phyloP scores from a whole-genome alignment of 1,140 invertebrate genomes.

The Drosophila funebris region DNA sequence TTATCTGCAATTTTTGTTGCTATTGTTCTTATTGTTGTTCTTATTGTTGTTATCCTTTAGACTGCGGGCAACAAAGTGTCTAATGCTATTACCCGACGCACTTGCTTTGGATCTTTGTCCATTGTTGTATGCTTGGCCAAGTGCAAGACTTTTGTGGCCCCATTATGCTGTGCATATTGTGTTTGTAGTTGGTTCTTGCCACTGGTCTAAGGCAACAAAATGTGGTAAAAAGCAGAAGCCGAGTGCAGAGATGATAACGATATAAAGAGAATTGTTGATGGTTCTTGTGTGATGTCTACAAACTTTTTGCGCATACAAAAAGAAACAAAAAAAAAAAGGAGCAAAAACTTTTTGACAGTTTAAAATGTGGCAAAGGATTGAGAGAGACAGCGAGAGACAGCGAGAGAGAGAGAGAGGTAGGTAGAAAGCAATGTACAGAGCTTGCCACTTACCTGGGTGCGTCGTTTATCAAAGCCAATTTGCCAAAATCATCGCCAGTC shows the following conservation, averaged over 20 bases:
- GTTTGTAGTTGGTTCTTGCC: neutral
- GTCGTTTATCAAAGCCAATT: slow-evolving; percentile 94
- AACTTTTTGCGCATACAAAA: slow-evolving; percentile 19
- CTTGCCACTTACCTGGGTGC: slow-evolving; percentile 88
- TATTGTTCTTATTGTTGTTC: slow-evolving; percentile 17
- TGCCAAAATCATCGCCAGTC: slow-evolving; percentile 95
- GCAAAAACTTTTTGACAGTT: slow-evolving; percentile 36
- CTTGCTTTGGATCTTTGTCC: slow-evolving; percentile 19
- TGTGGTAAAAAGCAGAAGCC: slow-evolving; percentile 3
- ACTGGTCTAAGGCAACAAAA: slow-evolving; percentile 6
- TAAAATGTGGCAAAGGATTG: slow-evolving; percentile 9
- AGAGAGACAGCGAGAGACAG: neutral
- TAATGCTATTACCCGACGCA: slow-evolving; percentile 40
- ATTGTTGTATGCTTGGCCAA: slow-evolving; percentile 43
- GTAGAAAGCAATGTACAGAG: neutral
- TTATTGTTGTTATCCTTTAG: slow-evolving; percentile 34
- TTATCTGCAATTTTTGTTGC: slow-evolving; percentile 45
- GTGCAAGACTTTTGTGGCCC: slow-evolving; percentile 13
- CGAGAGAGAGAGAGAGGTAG: neutral
- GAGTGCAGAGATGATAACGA: slow-evolving; percentile 20
- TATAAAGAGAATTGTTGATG: slow-evolving; percentile 38
- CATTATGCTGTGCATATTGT: slow-evolving; percentile 11
- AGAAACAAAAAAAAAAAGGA: neutral
- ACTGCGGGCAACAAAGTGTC: slow-evolving; percentile 36
- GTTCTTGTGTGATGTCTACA: slow-evolving; percentile 2